Evolutionary conservation across 1,140 invertebrate genomes (phyloP).

Genomic region (Listronotus bonariensis): DNA sequence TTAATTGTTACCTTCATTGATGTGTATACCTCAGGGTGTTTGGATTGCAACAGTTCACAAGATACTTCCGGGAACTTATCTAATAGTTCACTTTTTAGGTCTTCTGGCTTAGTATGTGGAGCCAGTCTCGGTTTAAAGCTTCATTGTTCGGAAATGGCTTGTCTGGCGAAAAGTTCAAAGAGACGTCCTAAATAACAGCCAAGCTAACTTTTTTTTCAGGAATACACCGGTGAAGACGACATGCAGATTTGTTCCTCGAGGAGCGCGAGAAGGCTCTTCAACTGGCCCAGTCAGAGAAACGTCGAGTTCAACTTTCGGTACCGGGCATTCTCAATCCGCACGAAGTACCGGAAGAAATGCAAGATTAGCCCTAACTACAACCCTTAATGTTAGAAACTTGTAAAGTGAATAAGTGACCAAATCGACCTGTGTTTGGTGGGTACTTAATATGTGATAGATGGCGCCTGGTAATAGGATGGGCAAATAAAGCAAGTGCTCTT

Average conservation of each 20-base stretch:
- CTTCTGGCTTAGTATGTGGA: too few species aligned
- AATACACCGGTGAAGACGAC: slow-evolving; percentile 97
- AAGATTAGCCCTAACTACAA: slow-evolving; percentile 69
- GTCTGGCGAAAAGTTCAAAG: too few species aligned
- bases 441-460: slow-evolving; percentile 12
- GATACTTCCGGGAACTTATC: too few species aligned
- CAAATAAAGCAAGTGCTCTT: not conserved
- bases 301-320: slow-evolving; percentile 88
- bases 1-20: too few species aligned
- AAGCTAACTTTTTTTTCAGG: slow-evolving; percentile 62
- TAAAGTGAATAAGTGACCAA: slow-evolving; percentile 32
- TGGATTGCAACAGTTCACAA: too few species aligned
- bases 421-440: slow-evolving; percentile 14
- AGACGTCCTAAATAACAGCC: too few species aligned
- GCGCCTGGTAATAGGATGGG: slow-evolving; percentile 3
- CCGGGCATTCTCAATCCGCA: slow-evolving; percentile 97
- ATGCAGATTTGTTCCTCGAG: slow-evolving; percentile 95
- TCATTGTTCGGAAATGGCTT: too few species aligned
- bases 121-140: too few species aligned
- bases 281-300: slow-evolving; percentile 91
- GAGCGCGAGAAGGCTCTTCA: slow-evolving; percentile 89
- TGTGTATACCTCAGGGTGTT: too few species aligned
- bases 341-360: slow-evolving; percentile 97
- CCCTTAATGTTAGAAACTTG: slow-evolving; percentile 32
- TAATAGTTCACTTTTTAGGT: too few species aligned